Evolutionary conservation across 1,140 invertebrate species (phyloP).

Genomic region (Trichomalopsis sarcophagae): DNA sequence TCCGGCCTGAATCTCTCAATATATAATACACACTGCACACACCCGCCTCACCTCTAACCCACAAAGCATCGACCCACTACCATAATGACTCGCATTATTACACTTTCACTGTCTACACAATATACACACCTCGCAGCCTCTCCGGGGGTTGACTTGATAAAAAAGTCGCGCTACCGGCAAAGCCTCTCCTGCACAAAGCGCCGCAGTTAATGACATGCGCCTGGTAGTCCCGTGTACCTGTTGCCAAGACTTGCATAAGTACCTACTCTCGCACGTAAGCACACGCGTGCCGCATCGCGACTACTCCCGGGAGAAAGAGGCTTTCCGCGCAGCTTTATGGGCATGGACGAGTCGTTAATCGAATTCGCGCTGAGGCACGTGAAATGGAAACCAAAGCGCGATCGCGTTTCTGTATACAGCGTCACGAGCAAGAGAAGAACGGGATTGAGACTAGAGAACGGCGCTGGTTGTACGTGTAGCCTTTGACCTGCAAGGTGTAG

Average conservation of each 20-base stretch:
- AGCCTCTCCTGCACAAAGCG: background rate
- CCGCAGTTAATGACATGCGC: background rate
- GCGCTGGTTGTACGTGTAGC: background rate
- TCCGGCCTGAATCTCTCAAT: background rate
- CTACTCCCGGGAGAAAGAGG: background rate
- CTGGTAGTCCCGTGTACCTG: background rate
- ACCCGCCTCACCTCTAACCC: background rate
- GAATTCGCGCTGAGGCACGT: background rate
- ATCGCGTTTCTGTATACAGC: background rate
- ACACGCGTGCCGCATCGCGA: background rate
- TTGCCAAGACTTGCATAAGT: constrained; percentile 5
- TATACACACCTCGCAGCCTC: too few species aligned
- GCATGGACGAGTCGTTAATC: constrained; percentile 16
- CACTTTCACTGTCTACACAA: background rate
- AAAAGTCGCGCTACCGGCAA: background rate
- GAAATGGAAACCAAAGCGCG: background rate
- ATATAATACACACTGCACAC: background rate
- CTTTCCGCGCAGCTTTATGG: background rate
- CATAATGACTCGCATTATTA: background rate
- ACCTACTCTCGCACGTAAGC: background rate
- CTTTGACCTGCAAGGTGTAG: background rate
- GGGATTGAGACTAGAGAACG: too few species aligned
- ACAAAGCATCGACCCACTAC: background rate
- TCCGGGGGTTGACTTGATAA: background rate
- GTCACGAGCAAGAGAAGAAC: background rate